Evolutionary conservation across 2,797 vertebrate species (phyloP).

Genomic region (Leucoraja ocellata): DNA sequence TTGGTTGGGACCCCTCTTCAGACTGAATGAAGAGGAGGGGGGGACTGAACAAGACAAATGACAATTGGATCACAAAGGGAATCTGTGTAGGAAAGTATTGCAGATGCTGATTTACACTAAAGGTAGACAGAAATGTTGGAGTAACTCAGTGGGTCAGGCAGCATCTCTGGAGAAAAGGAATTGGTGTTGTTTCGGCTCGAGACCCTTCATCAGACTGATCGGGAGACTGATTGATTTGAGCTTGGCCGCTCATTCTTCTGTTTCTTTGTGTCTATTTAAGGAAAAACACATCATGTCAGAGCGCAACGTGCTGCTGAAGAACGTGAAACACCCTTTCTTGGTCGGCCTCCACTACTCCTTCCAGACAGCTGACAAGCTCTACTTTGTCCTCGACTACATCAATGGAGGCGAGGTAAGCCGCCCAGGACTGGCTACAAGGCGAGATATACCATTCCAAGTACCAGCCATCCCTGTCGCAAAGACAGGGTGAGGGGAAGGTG

Average conservation of each 20-base stretch:
- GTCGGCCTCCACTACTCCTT: constrained; percentile 96
- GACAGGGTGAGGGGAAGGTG: constrained; percentile 51
- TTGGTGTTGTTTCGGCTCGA: no score
- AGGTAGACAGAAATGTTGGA: no score
- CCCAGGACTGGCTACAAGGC: constrained; percentile 41
- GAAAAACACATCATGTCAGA: constrained; percentile 99
- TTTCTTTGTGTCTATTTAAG: constrained; percentile 52
- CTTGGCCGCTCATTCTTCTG: neutral
- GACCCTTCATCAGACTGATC: no score
- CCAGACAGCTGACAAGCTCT: constrained; percentile 91
- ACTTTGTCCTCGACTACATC: constrained; percentile 96
- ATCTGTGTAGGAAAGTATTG: no score
- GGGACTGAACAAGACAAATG: no score
- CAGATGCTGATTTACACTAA: no score
- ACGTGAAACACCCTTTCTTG: constrained; percentile 94
- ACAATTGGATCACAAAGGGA: no score
- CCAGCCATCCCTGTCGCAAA: constrained; percentile 33
- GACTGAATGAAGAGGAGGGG: no score
- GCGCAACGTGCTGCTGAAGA: constrained; percentile 90
- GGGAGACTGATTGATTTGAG: neutral
- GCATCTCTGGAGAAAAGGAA: no score
- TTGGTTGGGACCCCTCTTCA: no score
- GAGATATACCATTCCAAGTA: constrained; percentile 57
- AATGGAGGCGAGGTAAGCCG: constrained; percentile 89
- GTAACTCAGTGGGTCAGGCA: no score